A percentile compares a stretch with the other conserved stretches of the same genome.
Conservation (phyloP, 2,888 invertebrate species). For the Mechanitis mazaeus region DNA sequence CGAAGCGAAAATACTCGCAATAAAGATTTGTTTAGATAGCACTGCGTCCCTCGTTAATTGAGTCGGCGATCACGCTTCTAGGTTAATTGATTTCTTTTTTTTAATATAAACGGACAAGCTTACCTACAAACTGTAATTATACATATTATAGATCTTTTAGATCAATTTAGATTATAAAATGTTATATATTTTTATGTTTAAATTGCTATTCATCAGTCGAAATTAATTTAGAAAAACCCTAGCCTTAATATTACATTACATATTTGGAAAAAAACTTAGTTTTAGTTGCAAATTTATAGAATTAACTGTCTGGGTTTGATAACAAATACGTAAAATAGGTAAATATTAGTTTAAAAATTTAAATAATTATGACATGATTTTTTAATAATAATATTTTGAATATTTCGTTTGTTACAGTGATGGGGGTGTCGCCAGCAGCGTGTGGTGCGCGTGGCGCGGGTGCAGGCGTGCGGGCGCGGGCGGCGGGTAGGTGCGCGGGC, state of each 20-base stretch:
- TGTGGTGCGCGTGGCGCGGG: constrained; percentile 39
- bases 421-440: constrained; percentile 49
- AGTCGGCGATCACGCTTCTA: constrained; percentile 12
- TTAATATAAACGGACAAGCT: neutral
- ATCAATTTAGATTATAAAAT: no score
- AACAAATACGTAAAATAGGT: no score
- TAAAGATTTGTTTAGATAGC: constrained; percentile 14
- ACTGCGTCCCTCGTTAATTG: constrained; percentile 12
- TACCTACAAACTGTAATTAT: no score
- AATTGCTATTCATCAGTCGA: no score
- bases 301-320: no score
- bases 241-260: no score
- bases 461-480: constrained; percentile 30
- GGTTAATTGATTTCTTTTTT: constrained; percentile 13
- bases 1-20: constrained; percentile 11
- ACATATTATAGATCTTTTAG: neutral
- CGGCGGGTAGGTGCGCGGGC: constrained; percentile 45
- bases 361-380: neutral
- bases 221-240: no score
- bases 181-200: no score
- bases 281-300: no score
- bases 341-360: no score
- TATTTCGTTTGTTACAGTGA: constrained; percentile 38
- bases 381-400: neutral
- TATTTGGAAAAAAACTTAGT: no score